A percentile compares a stretch with the other conserved stretches of the same genome.
Evolutionary conservation across 2,113 vertebrate genomes (phyloP).

Genomic region (Holacanthus passer): DNA sequence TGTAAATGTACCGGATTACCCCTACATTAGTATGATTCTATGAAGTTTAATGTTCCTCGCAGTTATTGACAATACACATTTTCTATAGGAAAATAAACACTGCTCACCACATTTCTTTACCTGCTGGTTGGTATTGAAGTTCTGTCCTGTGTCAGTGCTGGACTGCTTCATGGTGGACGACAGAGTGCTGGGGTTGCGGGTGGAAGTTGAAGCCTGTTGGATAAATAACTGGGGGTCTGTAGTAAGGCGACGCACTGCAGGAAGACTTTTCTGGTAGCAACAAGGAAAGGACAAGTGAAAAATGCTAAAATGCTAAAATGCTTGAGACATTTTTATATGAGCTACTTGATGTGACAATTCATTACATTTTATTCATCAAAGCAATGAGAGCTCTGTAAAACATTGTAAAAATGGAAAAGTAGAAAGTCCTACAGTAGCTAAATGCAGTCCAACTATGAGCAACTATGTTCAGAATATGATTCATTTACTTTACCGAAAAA

Average conservation of each 20-base stretch:
- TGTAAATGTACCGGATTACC: not conserved
- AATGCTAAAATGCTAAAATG: too few species aligned
- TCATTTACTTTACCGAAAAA: not conserved
- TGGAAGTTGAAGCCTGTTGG: slow-evolving; percentile 85
- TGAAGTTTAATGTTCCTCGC: too few species aligned
- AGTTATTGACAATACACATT: not conserved
- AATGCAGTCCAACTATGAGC: not conserved
- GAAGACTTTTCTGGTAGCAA: slow-evolving; percentile 89
- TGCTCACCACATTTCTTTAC: slow-evolving; percentile 75
- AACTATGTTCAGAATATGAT: not conserved
- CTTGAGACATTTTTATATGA: not conserved
- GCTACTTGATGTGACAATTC: too few species aligned
- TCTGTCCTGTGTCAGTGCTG: slow-evolving; percentile 65
- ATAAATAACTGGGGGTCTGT: slow-evolving; percentile 92
- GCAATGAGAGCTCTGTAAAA: not conserved
- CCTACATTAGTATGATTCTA: not conserved
- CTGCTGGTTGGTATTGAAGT: slow-evolving; percentile 82
- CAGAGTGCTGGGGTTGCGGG: not conserved
- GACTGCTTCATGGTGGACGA: slow-evolving; percentile 23
- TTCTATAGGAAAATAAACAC: not conserved
- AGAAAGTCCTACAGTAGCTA: not conserved
- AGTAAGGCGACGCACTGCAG: slow-evolving; percentile 90
- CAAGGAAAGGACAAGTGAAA: not conserved
- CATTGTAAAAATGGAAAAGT: not conserved
- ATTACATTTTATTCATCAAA: not conserved